Base-by-base conservation (phyloP, 2,888 invertebrate species). In the Trissolcus brochymenae region DNA sequence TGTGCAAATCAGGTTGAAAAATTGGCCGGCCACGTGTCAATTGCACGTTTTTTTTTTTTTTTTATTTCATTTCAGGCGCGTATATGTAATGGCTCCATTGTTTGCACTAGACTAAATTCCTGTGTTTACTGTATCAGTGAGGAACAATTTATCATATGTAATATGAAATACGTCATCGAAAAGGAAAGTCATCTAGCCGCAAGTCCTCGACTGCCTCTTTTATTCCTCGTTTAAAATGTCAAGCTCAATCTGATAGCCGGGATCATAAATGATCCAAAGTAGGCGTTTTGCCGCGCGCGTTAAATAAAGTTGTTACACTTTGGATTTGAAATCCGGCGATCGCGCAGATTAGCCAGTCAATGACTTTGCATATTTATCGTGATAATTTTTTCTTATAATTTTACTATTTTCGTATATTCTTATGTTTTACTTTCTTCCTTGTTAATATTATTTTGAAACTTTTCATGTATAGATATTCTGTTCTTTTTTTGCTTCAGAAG, bases 91-190 rank as follows among this genome's bases (percentile, higher is more conserved):
- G 53, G 62, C 16, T 55, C 50, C 66, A 67, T 67, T 67, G 74
- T 67, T 40, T 56, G 50, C 21, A 21, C 54, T 40, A 56, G 57
- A 64, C 11, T 60, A 41, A 54, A 59, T 59, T 68, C 4, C 56
- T 55, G 67, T 74, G 74, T 74, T 74, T 74, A 74, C 74, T 62
- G 29, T 61, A 61, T 62, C 62, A 55, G 16, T 21, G 21, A 4
- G 16, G 51, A 54, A 21, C 61, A 66, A 74, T 74, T 67, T 74
- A 74, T 74, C 74, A 74, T 74, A 67, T 61, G 67, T 67, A 62
- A 62, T 62, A 61, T 62, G 74, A 74, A 74, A 56, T 74, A 67
- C 74, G 74, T 74, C 74, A 74, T 67, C 67, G 74, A 62, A 67
- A 74, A 74, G 74, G 74, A 74, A 74, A 74, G 74, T 74, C 74